Base-by-base conservation (phyloP, 2,113 vertebrate genomes). In the Oreochromis niloticus region DNA sequence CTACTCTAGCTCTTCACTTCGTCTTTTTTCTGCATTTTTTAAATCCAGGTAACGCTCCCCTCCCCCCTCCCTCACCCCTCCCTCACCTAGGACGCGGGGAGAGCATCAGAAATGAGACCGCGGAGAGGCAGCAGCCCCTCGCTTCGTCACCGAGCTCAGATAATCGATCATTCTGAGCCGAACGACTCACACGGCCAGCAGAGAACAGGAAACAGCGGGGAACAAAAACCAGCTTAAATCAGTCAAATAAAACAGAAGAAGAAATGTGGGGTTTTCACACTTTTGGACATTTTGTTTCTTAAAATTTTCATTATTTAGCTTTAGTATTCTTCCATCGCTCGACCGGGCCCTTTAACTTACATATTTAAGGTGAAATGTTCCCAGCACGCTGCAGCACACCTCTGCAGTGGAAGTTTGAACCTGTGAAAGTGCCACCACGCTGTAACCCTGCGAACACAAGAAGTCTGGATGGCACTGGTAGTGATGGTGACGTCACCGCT, bases 1-100 rank as follows among this genome's bases (percentile, higher is more conserved):
- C 94, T 95, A 93, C 61, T 91, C 88, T 89, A 93, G 86, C 88
- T 61, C 36, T 89, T 90, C 86, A 59, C 14, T 52, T 84, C 81
- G 86, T 85, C 75, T 56, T 46, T 75, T 50, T 71, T 80, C 19
- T 50, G 80, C 78, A 32, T 16, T 71, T 81, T 87, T 91, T 48
- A 8, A 71, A 87, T 39, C 85, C 68, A 54, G 66, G 56, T 83
- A 14, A n/a, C 39, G 13, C 78, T 56, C 17, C 68, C 9, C 36
- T 9, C 36, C 36, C 36, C 9, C 8, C 36, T 30, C 9, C 30
- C 57, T 24, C 22, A 24, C 22, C 56, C 59, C 17, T 7, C 32
- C 32, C 10, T 71, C 50, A 34, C 17, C 48, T 73, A 41, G 30
- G 4, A 10, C 6, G 9, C 17, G 0, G 73, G 32, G 24, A 22